Evolutionary conservation across 2,888 invertebrate genomes (phyloP).

Genomic region (Plebejus anna): DNA sequence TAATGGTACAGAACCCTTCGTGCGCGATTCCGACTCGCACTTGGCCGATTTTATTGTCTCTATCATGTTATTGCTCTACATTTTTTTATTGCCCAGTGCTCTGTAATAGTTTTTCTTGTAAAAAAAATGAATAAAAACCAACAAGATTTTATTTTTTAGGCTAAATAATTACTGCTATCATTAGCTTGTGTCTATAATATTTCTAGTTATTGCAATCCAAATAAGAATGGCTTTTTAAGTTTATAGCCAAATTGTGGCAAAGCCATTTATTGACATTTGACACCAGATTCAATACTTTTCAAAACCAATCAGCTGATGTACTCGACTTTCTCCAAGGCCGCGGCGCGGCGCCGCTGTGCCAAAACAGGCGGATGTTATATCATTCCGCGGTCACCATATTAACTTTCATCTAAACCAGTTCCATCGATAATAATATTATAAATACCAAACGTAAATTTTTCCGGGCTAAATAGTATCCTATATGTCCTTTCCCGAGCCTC

Average conservation of each 20-base stretch:
- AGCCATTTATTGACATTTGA: too few species aligned
- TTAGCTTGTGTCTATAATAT: too few species aligned
- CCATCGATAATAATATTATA: conserved; percentile 10
- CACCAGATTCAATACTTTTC: too few species aligned
- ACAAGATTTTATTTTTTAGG: too few species aligned
- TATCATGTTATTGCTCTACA: background rate
- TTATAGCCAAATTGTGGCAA: too few species aligned
- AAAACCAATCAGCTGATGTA: conserved; percentile 10
- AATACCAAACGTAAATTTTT: background rate
- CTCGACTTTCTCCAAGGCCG: conserved; percentile 69
- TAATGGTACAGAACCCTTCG: too few species aligned
- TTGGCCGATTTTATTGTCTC: background rate
- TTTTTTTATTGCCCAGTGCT: background rate
- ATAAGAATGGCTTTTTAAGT: too few species aligned
- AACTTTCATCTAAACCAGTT: conserved; percentile 44
- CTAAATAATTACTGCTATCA: too few species aligned
- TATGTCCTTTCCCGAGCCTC: too few species aligned
- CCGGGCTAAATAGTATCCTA: too few species aligned
- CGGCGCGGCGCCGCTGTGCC: conserved; percentile 53
- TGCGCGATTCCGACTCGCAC: too few species aligned
- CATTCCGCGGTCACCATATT: conserved; percentile 45
- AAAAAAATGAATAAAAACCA: background rate
- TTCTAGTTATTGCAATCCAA: too few species aligned
- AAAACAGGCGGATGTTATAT: conserved; percentile 54
- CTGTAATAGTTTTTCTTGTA: background rate